A percentile compares a stretch with the other conserved stretches of the same genome.
phyloP scores from a whole-genome alignment of 2,888 invertebrate species.

The Parascotia fuliginaria region DNA sequence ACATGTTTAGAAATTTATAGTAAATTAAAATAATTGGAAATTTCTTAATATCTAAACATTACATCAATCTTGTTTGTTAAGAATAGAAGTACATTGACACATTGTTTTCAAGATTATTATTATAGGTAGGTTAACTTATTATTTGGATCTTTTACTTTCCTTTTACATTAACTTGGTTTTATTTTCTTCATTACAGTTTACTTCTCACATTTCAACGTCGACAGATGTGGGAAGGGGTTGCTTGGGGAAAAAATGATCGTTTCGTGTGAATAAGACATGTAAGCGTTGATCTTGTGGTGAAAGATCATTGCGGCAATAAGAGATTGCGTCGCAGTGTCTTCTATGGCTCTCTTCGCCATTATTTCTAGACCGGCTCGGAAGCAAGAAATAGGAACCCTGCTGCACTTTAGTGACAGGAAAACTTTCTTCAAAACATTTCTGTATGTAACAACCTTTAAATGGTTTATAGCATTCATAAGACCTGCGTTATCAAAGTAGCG shows the following conservation, averaged over 20 bases:
- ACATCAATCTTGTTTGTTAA: no score
- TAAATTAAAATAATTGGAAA: no score
- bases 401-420: not conserved
- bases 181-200: no score
- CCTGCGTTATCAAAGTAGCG: not conserved
- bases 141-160: no score
- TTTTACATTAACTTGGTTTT: no score
- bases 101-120: not conserved
- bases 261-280: conserved; percentile 4
- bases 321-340: not conserved
- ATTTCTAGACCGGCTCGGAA: conserved; percentile 7
- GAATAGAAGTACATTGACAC: not conserved
- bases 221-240: conserved; percentile 2
- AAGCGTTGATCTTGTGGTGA: conserved; percentile 1
- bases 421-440: conserved; percentile 6
- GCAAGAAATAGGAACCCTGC: not conserved
- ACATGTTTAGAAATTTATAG: no score
- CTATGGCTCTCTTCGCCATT: not conserved
- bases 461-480: not conserved
- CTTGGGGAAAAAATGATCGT: not conserved
- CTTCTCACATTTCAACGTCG: not conserved
- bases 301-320: conserved; percentile 4
- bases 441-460: not conserved
- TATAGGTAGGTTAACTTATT: no score
- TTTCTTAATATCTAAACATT: no score